Evolutionary conservation across 2,888 invertebrate species (phyloP).

Genomic region (Dasysyrphus albostriatus): DNA sequence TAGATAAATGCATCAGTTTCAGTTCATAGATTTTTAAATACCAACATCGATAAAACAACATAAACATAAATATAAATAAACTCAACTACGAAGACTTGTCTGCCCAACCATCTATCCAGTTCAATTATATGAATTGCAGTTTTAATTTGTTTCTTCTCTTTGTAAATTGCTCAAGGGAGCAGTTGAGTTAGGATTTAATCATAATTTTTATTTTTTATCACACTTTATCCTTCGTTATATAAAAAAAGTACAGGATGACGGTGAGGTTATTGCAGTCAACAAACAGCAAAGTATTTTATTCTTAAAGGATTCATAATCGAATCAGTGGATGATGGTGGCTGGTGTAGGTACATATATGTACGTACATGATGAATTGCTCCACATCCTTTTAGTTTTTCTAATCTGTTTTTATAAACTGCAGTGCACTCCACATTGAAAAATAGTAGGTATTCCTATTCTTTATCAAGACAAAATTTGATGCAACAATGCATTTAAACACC

Average conservation of each 20-base stretch:
- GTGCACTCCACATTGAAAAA: not conserved
- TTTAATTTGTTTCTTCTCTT: conserved; percentile 66
- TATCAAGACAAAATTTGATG: not conserved
- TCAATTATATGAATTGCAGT: conserved; percentile 70
- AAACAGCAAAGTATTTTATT: conserved; percentile 68
- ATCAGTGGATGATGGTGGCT: conserved; percentile 46
- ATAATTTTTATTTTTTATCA: conserved; percentile 68
- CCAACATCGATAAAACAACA: too few species aligned
- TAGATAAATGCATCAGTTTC: too few species aligned
- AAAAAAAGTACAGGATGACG: conserved; percentile 26
- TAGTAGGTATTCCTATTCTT: not conserved
- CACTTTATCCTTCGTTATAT: conserved; percentile 39
- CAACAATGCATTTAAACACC: conserved; percentile 1
- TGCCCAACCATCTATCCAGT: conserved; percentile 54
- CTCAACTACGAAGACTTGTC: conserved; percentile 31
- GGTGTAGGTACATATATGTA: not conserved
- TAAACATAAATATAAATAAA: not conserved
- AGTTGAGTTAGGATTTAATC: conserved; percentile 71
- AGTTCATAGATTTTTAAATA: too few species aligned
- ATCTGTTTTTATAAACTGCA: not conserved
- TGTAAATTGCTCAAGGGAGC: conserved; percentile 52
- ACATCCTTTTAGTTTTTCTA: not conserved
- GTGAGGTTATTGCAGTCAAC: conserved; percentile 60
- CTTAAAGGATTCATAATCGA: conserved; percentile 72
- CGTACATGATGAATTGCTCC: conserved; percentile 41